Base-by-base conservation (phyloP, 2,797 vertebrate genomes). In the Rhodeus uyekii region DNA sequence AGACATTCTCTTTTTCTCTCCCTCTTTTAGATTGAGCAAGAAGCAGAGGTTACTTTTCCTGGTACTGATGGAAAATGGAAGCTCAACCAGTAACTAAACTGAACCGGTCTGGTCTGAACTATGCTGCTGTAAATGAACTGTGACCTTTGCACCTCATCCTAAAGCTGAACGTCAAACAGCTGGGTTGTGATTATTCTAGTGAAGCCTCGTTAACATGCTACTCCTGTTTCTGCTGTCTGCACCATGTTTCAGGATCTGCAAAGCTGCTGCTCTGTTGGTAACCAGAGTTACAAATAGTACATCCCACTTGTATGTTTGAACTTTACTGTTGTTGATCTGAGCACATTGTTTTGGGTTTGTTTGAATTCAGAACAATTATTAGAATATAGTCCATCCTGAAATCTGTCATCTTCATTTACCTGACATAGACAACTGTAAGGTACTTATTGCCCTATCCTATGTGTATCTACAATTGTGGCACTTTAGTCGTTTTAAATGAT, bases 81-180 rank as follows among this genome's bases (percentile, higher is more conserved):
- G 29, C 19, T 38, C 46, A 55, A 55, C 48, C 55, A 18, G 19
- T 44, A n/a, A 77, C 71, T 53, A 18, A 50, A 80, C 53, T 69
- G 55, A 82, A 77, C 32, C 36, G 38, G n/a, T 68, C 60, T 48
- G 55, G 55, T 78, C 58, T 78, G 78, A 81, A 84, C 80, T 73
- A 79, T 85, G 87, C 87, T 90, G 89, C 89, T 90, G 83, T 84
- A 82, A 68, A 84, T 74, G 38, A 87, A 85, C 80, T 79, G 64
- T 87, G 80, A 87, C 84, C 85, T 84, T 74, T 67, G 29, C 80
- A 53, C 71, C 78, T 82, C 78, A 83, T 76, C 67, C 53, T 69
- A 34, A 53, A 39, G 60, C 78, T 83, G 64, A 69, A 36, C 78
- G 63, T 73, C 75, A 44, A 81, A 71, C n/a, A 55, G 34, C 42